Conservation (phyloP, 2,888 invertebrate species). For the Allacma fusca region DNA sequence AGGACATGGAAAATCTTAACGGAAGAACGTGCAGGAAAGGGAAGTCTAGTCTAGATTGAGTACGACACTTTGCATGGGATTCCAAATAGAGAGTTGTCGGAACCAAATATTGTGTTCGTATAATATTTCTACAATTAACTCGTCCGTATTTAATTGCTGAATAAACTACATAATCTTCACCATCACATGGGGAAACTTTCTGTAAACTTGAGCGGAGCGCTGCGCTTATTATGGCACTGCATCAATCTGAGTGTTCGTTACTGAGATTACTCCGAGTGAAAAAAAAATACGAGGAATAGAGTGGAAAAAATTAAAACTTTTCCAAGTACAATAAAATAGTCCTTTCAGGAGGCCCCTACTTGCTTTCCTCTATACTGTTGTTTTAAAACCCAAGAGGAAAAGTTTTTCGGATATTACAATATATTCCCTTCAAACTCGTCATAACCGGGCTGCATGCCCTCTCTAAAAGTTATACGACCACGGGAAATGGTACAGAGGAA, state of each 20-base stretch:
- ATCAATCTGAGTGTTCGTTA: slow-evolving; percentile 4
- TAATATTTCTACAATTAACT: neutral
- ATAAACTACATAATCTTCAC: neutral
- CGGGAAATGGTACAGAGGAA: neutral
- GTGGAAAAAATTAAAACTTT: slow-evolving; percentile 9
- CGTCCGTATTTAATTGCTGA: neutral
- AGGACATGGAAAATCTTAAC: neutral
- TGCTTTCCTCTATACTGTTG: neutral
- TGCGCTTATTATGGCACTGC: neutral
- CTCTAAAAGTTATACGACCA: neutral
- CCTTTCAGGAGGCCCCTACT: neutral
- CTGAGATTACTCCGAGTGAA: neutral
- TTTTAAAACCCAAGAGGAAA: neutral
- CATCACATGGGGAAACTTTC: neutral
- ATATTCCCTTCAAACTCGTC: neutral
- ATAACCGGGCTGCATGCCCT: neutral
- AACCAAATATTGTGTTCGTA: neutral
- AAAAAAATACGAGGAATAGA: neutral
- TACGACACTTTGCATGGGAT: neutral
- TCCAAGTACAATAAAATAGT: neutral
- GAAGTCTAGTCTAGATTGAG: neutral
- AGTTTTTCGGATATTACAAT: neutral
- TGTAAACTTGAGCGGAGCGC: neutral
- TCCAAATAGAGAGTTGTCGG: neutral
- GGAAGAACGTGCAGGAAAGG: neutral